Conservation (phyloP, 2,113 vertebrate genomes). For the Tonatia bakeri region DNA sequence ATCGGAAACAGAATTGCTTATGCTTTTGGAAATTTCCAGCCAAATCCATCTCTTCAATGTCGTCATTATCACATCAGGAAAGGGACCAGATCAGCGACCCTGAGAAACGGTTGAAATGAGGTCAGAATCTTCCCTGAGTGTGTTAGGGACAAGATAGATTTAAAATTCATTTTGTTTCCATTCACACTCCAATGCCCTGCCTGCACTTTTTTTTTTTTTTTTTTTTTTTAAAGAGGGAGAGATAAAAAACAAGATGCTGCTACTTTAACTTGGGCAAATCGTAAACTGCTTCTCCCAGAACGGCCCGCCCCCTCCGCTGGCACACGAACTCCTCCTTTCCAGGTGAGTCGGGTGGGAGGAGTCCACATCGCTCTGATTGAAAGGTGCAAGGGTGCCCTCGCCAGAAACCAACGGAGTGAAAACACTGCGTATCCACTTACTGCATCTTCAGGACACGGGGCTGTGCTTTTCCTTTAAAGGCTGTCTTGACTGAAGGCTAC, state of each 20-base stretch:
- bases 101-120: background rate
- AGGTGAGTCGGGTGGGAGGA: background rate
- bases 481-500: background rate
- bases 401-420: background rate
- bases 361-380: background rate
- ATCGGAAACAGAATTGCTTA: background rate
- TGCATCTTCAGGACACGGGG: background rate
- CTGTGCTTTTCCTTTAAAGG: background rate
- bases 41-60: background rate
- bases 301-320: background rate
- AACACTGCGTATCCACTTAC: background rate
- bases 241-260: background rate
- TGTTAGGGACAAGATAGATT: background rate
- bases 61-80: background rate
- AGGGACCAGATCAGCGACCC: background rate
- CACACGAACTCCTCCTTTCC: background rate
- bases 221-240: background rate
- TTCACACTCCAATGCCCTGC: background rate
- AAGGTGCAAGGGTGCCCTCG: background rate
- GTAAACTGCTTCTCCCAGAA: background rate
- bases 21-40: background rate
- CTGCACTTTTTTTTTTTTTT: no score
- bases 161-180: background rate
- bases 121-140: background rate
- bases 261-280: background rate